Conservation (phyloP, 2,888 invertebrate species). For the Galerucella pusilla region DNA sequence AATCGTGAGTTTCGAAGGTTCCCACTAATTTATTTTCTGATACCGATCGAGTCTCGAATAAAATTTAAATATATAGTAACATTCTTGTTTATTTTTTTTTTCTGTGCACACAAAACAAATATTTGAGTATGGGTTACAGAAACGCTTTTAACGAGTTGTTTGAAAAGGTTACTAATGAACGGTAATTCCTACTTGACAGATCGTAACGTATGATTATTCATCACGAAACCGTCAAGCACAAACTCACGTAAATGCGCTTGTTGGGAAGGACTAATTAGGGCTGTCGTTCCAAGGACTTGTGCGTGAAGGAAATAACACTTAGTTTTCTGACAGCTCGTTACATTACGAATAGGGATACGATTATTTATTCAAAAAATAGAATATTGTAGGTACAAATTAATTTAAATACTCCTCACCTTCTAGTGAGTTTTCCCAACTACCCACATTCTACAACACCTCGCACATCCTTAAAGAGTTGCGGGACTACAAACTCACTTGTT, state of each 20-base stretch:
- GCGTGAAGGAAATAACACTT: conserved; percentile 32
- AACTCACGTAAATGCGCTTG: conserved; percentile 24
- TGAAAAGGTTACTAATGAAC: conserved; percentile 35
- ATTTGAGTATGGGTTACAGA: conserved; percentile 30
- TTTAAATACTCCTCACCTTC: too few relatives aligned
- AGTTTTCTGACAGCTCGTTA: conserved; percentile 31
- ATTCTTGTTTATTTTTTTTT: neutral
- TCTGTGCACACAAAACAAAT: conserved; percentile 17
- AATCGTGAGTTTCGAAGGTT: too few relatives aligned
- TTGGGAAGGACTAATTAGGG: conserved; percentile 24
- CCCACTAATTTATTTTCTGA: too few relatives aligned
- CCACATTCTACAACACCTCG: too few relatives aligned
- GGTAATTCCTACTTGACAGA: conserved; percentile 34
- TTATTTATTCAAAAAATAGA: neutral
- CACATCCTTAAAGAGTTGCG: too few relatives aligned
- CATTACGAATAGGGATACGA: neutral
- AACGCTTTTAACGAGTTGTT: conserved; percentile 25
- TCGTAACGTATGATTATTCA: conserved; percentile 34
- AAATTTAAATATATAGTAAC: too few relatives aligned
- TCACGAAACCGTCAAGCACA: conserved; percentile 22
- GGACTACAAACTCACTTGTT: too few relatives aligned
- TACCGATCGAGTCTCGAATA: too few relatives aligned
- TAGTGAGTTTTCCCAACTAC: too few relatives aligned
- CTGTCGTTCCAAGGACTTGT: conserved; percentile 18
- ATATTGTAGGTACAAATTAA: too few relatives aligned